Conservation (phyloP, 1,140 invertebrate genomes). For the Bombus consobrinus region DNA sequence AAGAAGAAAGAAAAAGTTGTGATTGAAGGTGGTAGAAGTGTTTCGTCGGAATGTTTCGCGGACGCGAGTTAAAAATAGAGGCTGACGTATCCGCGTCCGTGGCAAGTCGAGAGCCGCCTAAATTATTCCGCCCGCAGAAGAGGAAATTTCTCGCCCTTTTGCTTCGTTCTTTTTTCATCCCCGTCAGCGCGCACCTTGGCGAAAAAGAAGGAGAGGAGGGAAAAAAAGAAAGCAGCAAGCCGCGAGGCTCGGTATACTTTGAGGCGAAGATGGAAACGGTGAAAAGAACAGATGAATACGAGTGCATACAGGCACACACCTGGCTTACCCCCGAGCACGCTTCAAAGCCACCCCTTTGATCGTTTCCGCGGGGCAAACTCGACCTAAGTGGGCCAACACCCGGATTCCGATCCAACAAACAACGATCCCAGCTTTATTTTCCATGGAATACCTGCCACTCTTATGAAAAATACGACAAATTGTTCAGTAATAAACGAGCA, state of each 20-base stretch:
- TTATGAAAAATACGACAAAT: not conserved
- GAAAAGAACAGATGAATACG: slow-evolving; percentile 39
- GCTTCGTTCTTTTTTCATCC: too few species aligned
- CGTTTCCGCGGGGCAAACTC: slow-evolving; percentile 39
- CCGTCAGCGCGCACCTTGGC: not conserved
- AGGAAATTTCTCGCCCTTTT: not conserved
- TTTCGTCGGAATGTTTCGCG: not conserved
- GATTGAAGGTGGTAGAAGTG: not conserved
- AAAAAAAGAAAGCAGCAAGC: not conserved
- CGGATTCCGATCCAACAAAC: slow-evolving; percentile 37
- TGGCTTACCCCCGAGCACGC: not conserved
- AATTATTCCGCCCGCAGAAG: slow-evolving; percentile 4
- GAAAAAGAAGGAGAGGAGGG: not conserved
- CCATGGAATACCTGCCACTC: not conserved
- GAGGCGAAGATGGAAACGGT: slow-evolving; percentile 37
- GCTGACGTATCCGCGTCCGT: not conserved
- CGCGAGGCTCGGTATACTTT: slow-evolving; percentile 15
- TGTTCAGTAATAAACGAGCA: too few species aligned
- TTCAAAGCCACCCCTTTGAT: slow-evolving; percentile 48
- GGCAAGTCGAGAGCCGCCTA: not conserved
- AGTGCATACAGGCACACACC: slow-evolving; percentile 11
- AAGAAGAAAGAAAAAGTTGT: not conserved
- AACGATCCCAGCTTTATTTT: slow-evolving; percentile 23
- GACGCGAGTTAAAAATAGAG: not conserved
- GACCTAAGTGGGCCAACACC: slow-evolving; percentile 49